A percentile compares a stretch with the other conserved stretches of the same genome.
Evolutionary conservation across 2,797 vertebrate genomes (phyloP).

Genomic region (Perodicticus potto): DNA sequence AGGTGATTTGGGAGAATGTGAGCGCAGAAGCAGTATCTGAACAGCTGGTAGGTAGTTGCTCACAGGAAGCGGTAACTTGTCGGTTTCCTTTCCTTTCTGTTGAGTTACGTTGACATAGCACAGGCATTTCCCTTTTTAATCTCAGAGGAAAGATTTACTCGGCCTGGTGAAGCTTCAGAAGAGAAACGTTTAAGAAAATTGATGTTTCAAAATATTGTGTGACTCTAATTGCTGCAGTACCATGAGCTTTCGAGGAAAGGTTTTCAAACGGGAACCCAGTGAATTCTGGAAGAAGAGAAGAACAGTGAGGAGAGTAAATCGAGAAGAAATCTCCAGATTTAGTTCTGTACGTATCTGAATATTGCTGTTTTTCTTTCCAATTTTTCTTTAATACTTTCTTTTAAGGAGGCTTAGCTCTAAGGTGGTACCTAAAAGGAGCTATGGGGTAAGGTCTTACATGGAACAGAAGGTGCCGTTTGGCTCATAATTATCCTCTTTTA

Average conservation of each 20-base stretch:
- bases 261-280: slow-evolving; percentile 90
- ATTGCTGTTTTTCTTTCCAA: slow-evolving; percentile 15
- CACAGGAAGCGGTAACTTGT: slow-evolving; percentile 88
- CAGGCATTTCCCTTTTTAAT: slow-evolving; percentile 86
- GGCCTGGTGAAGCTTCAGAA: slow-evolving; percentile 76
- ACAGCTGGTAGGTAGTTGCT: slow-evolving; percentile 77
- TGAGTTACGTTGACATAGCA: slow-evolving; percentile 80
- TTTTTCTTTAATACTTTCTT: slow-evolving; percentile 24
- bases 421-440: neutral
- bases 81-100: slow-evolving; percentile 87
- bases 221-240: slow-evolving; percentile 68
- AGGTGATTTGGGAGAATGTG: neutral
- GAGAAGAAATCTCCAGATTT: slow-evolving; percentile 90
- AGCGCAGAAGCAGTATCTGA: slow-evolving; percentile 19
- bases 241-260: slow-evolving; percentile 96
- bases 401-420: neutral
- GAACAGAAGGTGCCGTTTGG: neutral
- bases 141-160: slow-evolving; percentile 74
- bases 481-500: neutral
- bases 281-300: slow-evolving; percentile 93
- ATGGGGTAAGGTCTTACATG: neutral
- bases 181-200: slow-evolving; percentile 66
- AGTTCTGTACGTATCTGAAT: slow-evolving; percentile 94
- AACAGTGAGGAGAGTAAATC: slow-evolving; percentile 89
- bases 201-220: slow-evolving; percentile 72